Percentiles rank a stretch among this genome's conserved stretches.
Conservation (phyloP, 2,113 vertebrate species). For the Procapra przewalskii region DNA sequence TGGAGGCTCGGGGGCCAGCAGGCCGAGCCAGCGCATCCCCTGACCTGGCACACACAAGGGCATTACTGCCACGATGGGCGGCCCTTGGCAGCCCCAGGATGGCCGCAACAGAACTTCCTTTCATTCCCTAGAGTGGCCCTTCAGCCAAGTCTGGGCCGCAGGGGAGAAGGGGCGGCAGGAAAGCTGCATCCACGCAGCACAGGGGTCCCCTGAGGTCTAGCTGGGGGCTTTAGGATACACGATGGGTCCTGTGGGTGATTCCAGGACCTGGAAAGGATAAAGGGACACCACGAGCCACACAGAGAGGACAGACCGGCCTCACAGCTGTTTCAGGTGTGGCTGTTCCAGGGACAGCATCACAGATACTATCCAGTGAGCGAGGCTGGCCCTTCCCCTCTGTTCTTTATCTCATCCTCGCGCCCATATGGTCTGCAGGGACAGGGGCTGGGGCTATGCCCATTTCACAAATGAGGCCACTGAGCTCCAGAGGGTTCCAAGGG, state of each 20-base stretch:
- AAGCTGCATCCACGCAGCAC: not conserved
- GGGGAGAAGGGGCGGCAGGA: not conserved
- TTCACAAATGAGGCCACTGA: not conserved
- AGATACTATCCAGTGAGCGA: fast-evolving
- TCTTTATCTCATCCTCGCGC: not conserved
- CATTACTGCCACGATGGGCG: not conserved
- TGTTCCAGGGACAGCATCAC: fast-evolving
- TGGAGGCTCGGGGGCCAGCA: fast-evolving
- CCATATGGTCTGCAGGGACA: fast-evolving
- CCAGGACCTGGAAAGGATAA: not conserved
- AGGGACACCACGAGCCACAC: not conserved
- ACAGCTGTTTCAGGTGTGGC: fast-evolving
- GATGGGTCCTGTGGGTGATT: not conserved
- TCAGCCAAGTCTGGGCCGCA: not conserved
- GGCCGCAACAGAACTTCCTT: not conserved
- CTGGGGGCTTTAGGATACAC: not conserved
- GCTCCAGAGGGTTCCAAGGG: fast-evolving
- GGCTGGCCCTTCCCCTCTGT: not conserved
- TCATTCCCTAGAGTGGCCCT: not conserved
- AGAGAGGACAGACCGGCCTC: not conserved
- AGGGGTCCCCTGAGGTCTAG: not conserved
- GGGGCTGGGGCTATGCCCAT: not conserved
- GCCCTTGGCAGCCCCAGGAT: not conserved
- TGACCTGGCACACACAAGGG: constrained; percentile 43
- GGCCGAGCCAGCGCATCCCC: not conserved